These are phyloP conservation scores for Chloroclysta siterata DNA, from an alignment of 2,888 invertebrate species.

Conservation along the genomic window DNA sequence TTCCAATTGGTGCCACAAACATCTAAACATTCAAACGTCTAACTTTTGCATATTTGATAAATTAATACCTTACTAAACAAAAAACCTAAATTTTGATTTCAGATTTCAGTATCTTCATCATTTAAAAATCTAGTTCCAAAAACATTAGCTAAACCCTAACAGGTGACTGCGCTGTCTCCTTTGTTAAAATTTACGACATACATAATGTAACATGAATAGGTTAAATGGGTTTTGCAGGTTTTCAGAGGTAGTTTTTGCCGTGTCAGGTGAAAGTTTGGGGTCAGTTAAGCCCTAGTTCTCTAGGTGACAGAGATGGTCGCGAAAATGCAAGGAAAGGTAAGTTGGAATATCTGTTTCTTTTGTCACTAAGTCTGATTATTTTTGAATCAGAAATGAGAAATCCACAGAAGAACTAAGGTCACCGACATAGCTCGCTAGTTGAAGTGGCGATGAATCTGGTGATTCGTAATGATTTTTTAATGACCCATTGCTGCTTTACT, in stretches of 20 bases:
- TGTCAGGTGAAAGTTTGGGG: constrained; percentile 24
- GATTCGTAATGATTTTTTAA: too few species aligned
- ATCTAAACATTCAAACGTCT: too few species aligned
- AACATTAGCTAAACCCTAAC: constrained; percentile 4
- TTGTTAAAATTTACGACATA: constrained; percentile 37
- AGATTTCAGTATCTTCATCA: background rate
- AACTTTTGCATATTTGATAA: too few species aligned
- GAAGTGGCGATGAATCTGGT: too few species aligned
- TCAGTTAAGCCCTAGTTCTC: constrained; percentile 4
- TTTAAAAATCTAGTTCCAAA: background rate
- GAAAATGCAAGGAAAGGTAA: background rate
- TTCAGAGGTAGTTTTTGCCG: constrained; percentile 18
- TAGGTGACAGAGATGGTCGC: background rate
- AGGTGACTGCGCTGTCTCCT: constrained; percentile 29
- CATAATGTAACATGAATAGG: constrained; percentile 38
- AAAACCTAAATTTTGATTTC: too few species aligned
- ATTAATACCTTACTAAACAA: too few species aligned
- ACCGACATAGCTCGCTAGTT: too few species aligned
- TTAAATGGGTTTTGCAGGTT: constrained; percentile 22
- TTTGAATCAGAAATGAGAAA: too few species aligned
- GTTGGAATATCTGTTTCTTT: background rate
- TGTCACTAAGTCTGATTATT: too few species aligned
- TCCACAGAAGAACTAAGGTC: too few species aligned
- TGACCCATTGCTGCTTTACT: too few species aligned
- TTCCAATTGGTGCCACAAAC: too few species aligned